Percentiles rank a stretch among this genome's conserved stretches.
Conservation (phyloP, 2,888 invertebrate species). For the Aleiodes leptofemur region DNA sequence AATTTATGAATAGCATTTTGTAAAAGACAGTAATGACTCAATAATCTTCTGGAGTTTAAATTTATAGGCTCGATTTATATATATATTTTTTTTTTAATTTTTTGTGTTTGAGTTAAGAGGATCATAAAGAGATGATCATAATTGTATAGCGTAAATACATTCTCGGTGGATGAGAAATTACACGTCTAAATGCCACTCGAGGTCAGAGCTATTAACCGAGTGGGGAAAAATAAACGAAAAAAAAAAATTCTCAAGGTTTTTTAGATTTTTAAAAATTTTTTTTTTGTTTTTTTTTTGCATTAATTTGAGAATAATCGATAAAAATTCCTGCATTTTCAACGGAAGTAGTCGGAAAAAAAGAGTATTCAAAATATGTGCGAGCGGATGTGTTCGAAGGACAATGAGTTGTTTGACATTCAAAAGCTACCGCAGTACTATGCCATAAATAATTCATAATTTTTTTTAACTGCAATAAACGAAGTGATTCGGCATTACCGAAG, state of each 20-base stretch:
- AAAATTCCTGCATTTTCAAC: slow-evolving; percentile 6
- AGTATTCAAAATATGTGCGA: slow-evolving; percentile 13
- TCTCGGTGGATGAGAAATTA: slow-evolving; percentile 5
- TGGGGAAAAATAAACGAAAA: slow-evolving; percentile 2
- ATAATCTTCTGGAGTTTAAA: slow-evolving; percentile 8
- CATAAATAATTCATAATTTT: slow-evolving; percentile 35
- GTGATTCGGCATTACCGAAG: not conserved
- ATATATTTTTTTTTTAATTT: not conserved
- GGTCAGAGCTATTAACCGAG: not conserved
- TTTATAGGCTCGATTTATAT: slow-evolving; percentile 7
- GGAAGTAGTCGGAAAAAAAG: slow-evolving; percentile 4
- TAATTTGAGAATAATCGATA: not conserved
- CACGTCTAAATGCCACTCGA: slow-evolving; percentile 8
- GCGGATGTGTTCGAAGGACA: slow-evolving; percentile 32
- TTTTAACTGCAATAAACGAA: slow-evolving; percentile 2
- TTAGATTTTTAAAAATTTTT: too few species aligned
- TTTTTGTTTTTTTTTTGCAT: not conserved
- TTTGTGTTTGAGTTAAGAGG: slow-evolving; percentile 15
- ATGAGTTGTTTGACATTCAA: slow-evolving; percentile 23
- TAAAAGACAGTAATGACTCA: slow-evolving; percentile 12
- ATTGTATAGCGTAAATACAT: slow-evolving; percentile 30
- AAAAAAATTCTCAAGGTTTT: slow-evolving; percentile 11
- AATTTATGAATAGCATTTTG: too few species aligned
- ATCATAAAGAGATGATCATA: slow-evolving; percentile 22
- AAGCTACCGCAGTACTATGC: not conserved